Evolutionary conservation across 1,140 invertebrate species (phyloP).

Genomic region (Trichonephila inaurata): DNA sequence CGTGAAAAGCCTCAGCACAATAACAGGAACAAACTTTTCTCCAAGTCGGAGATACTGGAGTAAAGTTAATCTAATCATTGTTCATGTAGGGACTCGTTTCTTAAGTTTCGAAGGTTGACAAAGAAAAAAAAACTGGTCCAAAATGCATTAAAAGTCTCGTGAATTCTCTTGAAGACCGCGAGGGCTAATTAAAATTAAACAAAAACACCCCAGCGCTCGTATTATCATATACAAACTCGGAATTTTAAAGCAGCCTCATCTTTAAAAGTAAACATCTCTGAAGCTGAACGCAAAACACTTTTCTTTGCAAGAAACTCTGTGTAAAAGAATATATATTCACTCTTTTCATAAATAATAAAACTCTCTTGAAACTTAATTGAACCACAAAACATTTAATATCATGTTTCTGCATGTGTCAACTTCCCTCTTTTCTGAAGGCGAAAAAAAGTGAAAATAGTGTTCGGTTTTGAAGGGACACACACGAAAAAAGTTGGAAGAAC

Average conservation of each 20-base stretch:
- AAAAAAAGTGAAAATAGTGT: background rate
- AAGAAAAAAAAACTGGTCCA: background rate
- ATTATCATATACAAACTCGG: constrained; percentile 29
- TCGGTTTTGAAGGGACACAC: background rate
- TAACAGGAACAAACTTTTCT: background rate
- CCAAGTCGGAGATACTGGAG: too few relatives aligned
- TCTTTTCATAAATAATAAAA: constrained; percentile 17
- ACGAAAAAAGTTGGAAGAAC: background rate
- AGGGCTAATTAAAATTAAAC: constrained; percentile 24
- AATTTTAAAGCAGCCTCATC: background rate
- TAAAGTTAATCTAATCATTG: constrained; percentile 36
- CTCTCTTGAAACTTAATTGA: constrained; percentile 6
- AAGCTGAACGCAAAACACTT: background rate
- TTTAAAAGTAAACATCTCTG: background rate
- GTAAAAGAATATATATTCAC: background rate
- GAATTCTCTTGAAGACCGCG: background rate
- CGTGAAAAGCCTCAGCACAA: background rate
- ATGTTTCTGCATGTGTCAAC: background rate
- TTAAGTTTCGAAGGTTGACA: background rate
- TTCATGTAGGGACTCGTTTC: background rate
- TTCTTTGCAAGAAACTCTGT: background rate
- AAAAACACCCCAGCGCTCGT: background rate
- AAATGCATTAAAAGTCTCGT: background rate
- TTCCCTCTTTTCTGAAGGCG: background rate
- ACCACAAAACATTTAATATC: constrained; percentile 15